Evolutionary conservation across 1,140 invertebrate genomes (phyloP), one percentile per base, ranked within the genome.

Genomic region (Vollenhovia emeryi): DNA sequence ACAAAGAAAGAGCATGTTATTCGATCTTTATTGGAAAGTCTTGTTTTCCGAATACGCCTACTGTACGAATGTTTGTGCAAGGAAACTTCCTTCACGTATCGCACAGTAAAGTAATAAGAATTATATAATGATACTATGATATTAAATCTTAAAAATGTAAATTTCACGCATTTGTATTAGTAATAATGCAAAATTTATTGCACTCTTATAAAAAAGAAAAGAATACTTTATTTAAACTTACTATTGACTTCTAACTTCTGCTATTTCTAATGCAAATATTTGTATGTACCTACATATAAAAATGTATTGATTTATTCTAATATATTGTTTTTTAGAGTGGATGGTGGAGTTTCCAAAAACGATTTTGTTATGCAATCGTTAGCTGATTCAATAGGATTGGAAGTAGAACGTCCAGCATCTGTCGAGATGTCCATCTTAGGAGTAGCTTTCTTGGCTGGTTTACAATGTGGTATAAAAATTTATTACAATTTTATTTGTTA

Each of bases 311-410:
- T 24, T 62, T 0, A 27, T 36, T 5, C 3, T 21, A 30, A 36
- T 21, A 33, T 30, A 0, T 11, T 5, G 13, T 18, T 36, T 9
- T 11, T 0, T 92, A 99, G 98, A 89, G 96, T 98, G 55, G 98
- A 99, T 94, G 99, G 98, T n/a, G 99, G 99, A 36, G 98, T 99
- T 21, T 97, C 98, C 0, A 96, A 96, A 79, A 99, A 99, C 94
- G 97, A 99, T 93, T 99, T 99, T 92, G 95, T 99, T 1, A 96
- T 97, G 87, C 98, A 99, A 94, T 94, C 98, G 36, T 95, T 99
- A 66, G 96, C 98, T 5, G 97, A 99, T 95, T 94, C 98, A 40
- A 97, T 97, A 5, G 96, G 96, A 1, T 91, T 98, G 52, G 91
- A 94, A 15, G 97, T 99, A 15, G 97, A 98, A 91, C 95, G 98